Percentiles rank a stretch among this genome's conserved stretches.
Conservation (phyloP, 2,113 vertebrate species). For the Cochlearius cochlearius region DNA sequence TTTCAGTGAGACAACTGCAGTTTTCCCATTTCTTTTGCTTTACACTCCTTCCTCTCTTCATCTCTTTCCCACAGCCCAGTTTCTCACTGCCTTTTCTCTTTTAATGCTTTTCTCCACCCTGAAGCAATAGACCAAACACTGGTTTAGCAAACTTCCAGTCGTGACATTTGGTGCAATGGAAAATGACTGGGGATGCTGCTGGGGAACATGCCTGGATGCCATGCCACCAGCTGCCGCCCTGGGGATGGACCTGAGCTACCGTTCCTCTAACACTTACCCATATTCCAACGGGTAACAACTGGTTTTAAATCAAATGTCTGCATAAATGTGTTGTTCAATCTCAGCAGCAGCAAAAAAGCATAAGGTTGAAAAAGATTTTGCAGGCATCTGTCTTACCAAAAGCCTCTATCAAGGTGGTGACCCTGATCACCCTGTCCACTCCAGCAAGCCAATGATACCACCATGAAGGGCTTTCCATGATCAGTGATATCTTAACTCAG, state of each 20-base stretch:
- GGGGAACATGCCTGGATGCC: not conserved
- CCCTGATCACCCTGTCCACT: not conserved
- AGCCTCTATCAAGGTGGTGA: accelerated
- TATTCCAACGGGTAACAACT: not conserved
- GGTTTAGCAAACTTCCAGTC: not conserved
- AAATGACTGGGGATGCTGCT: not conserved
- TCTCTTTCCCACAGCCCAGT: not conserved
- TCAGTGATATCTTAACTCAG: not conserved
- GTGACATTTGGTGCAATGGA: not conserved
- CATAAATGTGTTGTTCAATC: not conserved
- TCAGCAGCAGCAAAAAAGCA: not conserved
- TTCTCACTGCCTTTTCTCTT: not conserved
- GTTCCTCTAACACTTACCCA: not conserved
- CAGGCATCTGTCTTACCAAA: not conserved
- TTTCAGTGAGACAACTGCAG: not conserved
- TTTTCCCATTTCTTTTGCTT: not conserved
- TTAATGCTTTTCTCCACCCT: not conserved
- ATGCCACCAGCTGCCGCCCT: accelerated
- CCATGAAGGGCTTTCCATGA: not conserved
- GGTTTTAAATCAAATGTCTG: not conserved
- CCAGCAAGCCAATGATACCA: not conserved
- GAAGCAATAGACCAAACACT: not conserved
- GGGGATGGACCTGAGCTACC: not conserved
- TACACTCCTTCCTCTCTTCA: not conserved
- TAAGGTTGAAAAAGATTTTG: not conserved